phyloP scores from a whole-genome alignment of 2,797 vertebrate genomes.

The Enteromius paludinosus region DNA sequence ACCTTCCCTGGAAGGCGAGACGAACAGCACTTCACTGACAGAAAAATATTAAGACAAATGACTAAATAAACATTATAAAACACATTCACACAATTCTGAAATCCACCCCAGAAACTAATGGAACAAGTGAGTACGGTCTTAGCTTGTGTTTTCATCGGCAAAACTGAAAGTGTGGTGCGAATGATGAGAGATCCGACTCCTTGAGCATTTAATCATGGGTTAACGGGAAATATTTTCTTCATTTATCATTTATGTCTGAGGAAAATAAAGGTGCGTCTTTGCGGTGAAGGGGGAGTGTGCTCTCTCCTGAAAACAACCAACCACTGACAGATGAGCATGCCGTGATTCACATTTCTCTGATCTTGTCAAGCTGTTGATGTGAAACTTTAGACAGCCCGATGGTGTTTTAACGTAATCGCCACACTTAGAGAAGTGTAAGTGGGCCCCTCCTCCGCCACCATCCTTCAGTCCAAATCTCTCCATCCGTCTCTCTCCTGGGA shows the following conservation, averaged over 20 bases:
- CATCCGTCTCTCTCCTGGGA: conserved; percentile 40
- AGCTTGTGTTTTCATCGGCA: conserved; percentile 18
- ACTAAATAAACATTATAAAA: conserved; percentile 32
- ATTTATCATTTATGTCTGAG: conserved; percentile 35
- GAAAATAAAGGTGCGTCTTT: conserved; percentile 40
- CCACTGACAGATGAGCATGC: conserved; percentile 47
- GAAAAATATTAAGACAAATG: conserved; percentile 39
- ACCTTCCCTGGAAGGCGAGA: conserved; percentile 20
- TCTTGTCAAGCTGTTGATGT: conserved; percentile 50
- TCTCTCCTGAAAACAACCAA: conserved; percentile 30
- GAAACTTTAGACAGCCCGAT: conserved; percentile 39
- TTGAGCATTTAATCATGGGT: conserved; percentile 36
- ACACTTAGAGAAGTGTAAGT: conserved; percentile 43
- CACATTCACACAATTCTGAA: conserved; percentile 10
- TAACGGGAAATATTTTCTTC: conserved; percentile 44
- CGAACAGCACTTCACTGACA: conserved; percentile 26
- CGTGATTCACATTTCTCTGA: conserved; percentile 20
- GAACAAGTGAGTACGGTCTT: conserved; percentile 20
- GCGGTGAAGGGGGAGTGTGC: conserved; percentile 22
- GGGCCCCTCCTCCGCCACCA: conserved; percentile 13
- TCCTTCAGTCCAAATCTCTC: conserved; percentile 32
- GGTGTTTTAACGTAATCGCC: conserved; percentile 42
- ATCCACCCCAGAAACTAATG: conserved; percentile 5
- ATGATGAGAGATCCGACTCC: conserved; percentile 36
- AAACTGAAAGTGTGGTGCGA: background rate